These are phyloP conservation scores for Tragelaphus imberbis DNA, from an alignment of 2,113 vertebrate species.

Conservation along the genomic window DNA sequence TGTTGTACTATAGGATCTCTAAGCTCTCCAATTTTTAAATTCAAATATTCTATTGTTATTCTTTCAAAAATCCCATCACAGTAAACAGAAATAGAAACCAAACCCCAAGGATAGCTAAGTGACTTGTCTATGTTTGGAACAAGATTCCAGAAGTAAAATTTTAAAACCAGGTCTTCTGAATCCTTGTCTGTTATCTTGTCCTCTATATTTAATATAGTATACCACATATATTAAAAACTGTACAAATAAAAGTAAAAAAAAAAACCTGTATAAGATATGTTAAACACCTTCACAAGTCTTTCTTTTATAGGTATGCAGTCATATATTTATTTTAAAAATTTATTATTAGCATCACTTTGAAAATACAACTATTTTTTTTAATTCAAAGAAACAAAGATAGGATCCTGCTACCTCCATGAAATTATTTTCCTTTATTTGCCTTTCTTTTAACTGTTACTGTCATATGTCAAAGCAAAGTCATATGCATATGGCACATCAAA, in stretches of 20 bases:
- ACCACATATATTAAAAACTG: background rate
- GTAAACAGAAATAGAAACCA: constrained; percentile 11
- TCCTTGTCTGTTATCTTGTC: background rate
- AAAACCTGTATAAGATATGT: background rate
- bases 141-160: background rate
- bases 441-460: background rate
- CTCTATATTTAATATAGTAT: background rate
- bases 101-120: background rate
- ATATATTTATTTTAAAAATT: constrained; percentile 21
- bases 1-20: background rate
- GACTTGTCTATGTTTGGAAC: background rate
- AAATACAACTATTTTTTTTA: background rate
- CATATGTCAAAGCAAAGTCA: background rate
- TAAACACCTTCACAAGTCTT: background rate
- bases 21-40: background rate
- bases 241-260: background rate
- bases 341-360: background rate
- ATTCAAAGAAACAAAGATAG: background rate
- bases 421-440: background rate
- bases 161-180: background rate
- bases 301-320: background rate
- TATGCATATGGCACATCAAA: background rate
- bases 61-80: constrained; percentile 7
- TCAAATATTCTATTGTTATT: background rate
- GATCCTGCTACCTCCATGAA: background rate